These are phyloP conservation scores for Stegana nigrithorax DNA, from an alignment of 2,888 invertebrate species.

Conservation along the genomic window DNA sequence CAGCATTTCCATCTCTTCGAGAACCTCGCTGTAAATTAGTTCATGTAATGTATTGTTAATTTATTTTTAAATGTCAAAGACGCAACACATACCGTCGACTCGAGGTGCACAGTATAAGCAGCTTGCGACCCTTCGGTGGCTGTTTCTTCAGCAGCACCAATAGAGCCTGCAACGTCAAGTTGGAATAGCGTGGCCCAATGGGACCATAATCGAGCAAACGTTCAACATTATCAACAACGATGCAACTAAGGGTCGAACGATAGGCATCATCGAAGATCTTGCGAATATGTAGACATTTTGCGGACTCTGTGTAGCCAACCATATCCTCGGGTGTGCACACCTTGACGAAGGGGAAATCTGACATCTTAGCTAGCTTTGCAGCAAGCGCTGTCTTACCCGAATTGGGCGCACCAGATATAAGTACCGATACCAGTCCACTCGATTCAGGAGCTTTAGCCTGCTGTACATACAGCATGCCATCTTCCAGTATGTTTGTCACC, in stretches of 20 bases:
- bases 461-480: conserved; percentile 90
- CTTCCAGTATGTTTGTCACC: conserved; percentile 88
- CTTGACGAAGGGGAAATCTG: conserved; percentile 98
- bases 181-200: conserved; percentile 98
- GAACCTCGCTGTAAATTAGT: conserved; percentile 78
- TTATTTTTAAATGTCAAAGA: not conserved
- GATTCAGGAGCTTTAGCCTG: conserved; percentile 84
- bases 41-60: too few species aligned
- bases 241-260: conserved; percentile 94
- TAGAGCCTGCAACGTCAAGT: conserved; percentile 94
- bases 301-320: conserved; percentile 95
- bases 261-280: conserved; percentile 99
- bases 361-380: conserved; percentile 94
- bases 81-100: conserved; percentile 78
- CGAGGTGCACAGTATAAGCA: conserved; percentile 94
- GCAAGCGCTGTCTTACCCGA: conserved; percentile 97
- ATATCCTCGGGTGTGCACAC: conserved; percentile 96
- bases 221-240: conserved; percentile 98
- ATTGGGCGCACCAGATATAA: conserved; percentile 95
- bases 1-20: conserved; percentile 95
- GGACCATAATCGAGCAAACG: conserved; percentile 96
- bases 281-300: conserved; percentile 93
- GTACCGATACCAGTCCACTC: conserved; percentile 86
- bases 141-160: conserved; percentile 94
- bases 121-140: conserved; percentile 92